phyloP scores from a whole-genome alignment of 1,140 invertebrate species.

The Bathynomus jamesi region DNA sequence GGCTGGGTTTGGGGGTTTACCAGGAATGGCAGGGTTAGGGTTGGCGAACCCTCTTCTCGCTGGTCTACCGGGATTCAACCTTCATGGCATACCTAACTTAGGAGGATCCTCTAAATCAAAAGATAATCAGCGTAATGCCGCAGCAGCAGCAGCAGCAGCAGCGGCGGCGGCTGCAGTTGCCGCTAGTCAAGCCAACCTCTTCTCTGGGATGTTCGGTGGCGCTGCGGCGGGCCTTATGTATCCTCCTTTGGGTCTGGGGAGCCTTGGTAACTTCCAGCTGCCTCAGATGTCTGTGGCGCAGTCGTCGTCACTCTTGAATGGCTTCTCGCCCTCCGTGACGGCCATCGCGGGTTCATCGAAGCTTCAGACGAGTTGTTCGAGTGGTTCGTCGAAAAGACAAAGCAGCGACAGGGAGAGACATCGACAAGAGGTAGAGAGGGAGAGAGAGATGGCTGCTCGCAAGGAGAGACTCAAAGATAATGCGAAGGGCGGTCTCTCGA shows the following conservation, averaged over 20 bases:
- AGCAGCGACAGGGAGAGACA: constrained; percentile 7
- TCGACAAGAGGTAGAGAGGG: too few relatives aligned
- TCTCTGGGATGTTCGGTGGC: constrained; percentile 32
- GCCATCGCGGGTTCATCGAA: constrained; percentile 19
- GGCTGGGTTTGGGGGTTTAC: constrained; percentile 32
- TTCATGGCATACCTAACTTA: constrained; percentile 18
- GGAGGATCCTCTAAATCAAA: constrained; percentile 24
- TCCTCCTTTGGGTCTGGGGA: constrained; percentile 29
- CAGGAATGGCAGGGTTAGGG: constrained; percentile 30
- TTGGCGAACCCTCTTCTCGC: constrained; percentile 31
- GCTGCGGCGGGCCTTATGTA: constrained; percentile 33
- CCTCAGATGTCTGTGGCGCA: constrained; percentile 27
- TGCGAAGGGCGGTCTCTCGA: constrained; percentile 31
- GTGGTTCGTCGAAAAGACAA: constrained; percentile 5
- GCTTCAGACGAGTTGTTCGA: constrained; percentile 4
- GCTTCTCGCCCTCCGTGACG: constrained; percentile 23
- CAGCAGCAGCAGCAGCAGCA: constrained; percentile 11
- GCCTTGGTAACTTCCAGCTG: constrained; percentile 26
- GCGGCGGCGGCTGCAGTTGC: constrained; percentile 22
- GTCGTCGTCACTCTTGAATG: constrained; percentile 25
- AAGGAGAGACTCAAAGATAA: constrained; percentile 25
- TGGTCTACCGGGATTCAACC: constrained; percentile 29
- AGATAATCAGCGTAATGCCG: constrained; percentile 23
- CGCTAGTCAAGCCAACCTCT: constrained; percentile 12
- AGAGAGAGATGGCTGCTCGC: too few relatives aligned